These are phyloP conservation scores for Melanerpes aurifrons DNA, from an alignment of 2,113 vertebrate species.

Conservation along the genomic window DNA sequence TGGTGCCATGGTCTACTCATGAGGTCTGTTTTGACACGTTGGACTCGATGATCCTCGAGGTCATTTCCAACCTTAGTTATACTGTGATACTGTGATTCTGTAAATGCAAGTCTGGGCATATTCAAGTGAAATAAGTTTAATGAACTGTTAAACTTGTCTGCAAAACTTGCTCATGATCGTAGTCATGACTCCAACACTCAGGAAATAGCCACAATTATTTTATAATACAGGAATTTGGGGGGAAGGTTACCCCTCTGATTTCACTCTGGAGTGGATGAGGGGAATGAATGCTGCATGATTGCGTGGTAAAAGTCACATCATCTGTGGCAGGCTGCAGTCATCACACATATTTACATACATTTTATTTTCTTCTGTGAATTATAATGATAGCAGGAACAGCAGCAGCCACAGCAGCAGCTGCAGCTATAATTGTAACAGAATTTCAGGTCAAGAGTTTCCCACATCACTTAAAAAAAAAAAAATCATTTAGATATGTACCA, in stretches of 20 bases:
- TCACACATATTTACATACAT: background rate
- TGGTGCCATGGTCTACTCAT: too few relatives aligned
- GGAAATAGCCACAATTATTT: background rate
- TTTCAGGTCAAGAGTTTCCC: background rate
- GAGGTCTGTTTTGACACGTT: too few relatives aligned
- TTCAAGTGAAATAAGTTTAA: constrained; percentile 14
- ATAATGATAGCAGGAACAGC: background rate
- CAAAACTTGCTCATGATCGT: background rate
- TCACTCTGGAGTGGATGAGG: background rate
- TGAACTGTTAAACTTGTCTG: background rate
- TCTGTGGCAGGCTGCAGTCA: background rate
- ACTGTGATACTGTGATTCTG: too few relatives aligned
- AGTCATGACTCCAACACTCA: background rate
- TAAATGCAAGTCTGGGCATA: background rate
- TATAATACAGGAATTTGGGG: background rate
- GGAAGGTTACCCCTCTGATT: background rate
- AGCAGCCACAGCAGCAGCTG: background rate
- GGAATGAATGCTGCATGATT: background rate
- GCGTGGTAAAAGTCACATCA: background rate
- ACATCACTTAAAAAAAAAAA: background rate
- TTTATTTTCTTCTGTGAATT: constrained; percentile 26
- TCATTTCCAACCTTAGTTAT: too few relatives aligned
- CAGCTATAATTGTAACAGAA: constrained; percentile 5
- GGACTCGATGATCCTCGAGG: too few relatives aligned
- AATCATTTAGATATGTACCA: background rate